A percentile compares a stretch with the other conserved stretches of the same genome.
Conservation (phyloP, 2,888 invertebrate genomes). For the Microdon myrmicae region DNA sequence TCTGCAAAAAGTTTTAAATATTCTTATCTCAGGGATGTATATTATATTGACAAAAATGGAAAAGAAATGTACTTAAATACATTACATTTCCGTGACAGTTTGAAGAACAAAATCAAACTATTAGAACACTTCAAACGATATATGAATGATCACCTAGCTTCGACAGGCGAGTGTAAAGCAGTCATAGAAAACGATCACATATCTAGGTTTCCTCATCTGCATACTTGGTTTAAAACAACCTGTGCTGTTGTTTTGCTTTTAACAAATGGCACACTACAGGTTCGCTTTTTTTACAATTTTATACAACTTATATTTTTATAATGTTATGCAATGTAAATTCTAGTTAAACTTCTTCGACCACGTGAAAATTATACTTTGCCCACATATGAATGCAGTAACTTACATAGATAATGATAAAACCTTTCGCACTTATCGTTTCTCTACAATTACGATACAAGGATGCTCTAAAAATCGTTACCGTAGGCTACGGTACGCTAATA, state of each 20-base stretch:
- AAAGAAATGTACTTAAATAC: constrained; percentile 91
- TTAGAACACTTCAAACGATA: constrained; percentile 97
- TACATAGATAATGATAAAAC: constrained; percentile 93
- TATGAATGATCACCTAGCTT: constrained; percentile 96
- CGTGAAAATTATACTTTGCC: constrained; percentile 97
- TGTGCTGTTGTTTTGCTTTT: constrained; percentile 97
- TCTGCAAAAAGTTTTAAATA: too few species aligned
- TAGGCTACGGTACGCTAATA: constrained; percentile 86
- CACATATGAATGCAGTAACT: constrained; percentile 96
- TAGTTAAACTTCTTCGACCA: constrained; percentile 98
- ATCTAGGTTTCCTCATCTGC: constrained; percentile 92
- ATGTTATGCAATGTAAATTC: too few species aligned
- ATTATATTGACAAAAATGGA: constrained; percentile 93
- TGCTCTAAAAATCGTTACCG: constrained; percentile 83
- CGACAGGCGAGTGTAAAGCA: constrained; percentile 86
- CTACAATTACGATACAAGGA: constrained; percentile 84
- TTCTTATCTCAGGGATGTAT: constrained; percentile 80
- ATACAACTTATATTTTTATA: too few species aligned
- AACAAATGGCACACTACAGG: constrained; percentile 97
- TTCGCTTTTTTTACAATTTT: constrained; percentile 62
- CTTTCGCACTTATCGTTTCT: constrained; percentile 91
- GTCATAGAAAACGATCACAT: constrained; percentile 88
- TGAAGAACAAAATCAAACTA: constrained; percentile 96
- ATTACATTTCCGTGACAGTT: constrained; percentile 78
- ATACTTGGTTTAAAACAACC: constrained; percentile 96